These are phyloP conservation scores for Cheilosia scutellata DNA, from an alignment of 2,888 invertebrate genomes.

Conservation along the genomic window DNA sequence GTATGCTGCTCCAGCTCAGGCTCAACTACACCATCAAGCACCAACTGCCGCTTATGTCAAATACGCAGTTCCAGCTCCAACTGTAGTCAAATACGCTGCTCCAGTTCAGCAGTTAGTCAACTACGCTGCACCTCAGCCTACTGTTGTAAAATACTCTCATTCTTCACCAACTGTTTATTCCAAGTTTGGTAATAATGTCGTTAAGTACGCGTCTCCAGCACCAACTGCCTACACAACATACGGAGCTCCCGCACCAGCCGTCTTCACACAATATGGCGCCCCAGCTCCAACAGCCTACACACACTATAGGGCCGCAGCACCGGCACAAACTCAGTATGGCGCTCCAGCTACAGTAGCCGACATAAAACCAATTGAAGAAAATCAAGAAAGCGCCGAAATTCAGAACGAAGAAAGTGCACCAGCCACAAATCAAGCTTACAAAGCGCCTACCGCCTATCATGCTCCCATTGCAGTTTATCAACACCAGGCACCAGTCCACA, in stretches of 20 bases:
- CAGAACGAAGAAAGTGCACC: slow-evolving; percentile 1
- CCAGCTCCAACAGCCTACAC: slow-evolving; percentile 29
- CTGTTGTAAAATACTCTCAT: background rate
- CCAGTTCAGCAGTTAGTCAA: slow-evolving; percentile 18
- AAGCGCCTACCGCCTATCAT: slow-evolving; percentile 29
- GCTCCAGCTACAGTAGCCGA: slow-evolving; percentile 54
- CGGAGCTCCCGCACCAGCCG: slow-evolving; percentile 15
- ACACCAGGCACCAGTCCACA: slow-evolving; percentile 34
- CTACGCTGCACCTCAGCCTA: slow-evolving; percentile 1
- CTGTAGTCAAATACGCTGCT: slow-evolving; percentile 40
- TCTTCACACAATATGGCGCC: slow-evolving; percentile 74
- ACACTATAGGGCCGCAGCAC: slow-evolving; percentile 23
- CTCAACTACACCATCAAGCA: background rate
- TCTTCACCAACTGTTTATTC: slow-evolving; percentile 35
- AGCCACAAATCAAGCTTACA: slow-evolving; percentile 4
- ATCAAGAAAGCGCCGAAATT: slow-evolving; percentile 36
- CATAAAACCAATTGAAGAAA: slow-evolving; percentile 13
- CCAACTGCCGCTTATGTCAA: slow-evolving; percentile 12
- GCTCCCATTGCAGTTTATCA: slow-evolving; percentile 28
- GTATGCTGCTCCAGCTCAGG: slow-evolving; percentile 1
- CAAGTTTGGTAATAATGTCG: background rate
- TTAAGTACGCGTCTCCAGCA: slow-evolving; percentile 69
- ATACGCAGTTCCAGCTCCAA: slow-evolving; percentile 32
- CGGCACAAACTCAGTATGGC: slow-evolving; percentile 76
- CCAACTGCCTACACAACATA: slow-evolving; percentile 24